A percentile compares a stretch with the other conserved stretches of the same genome.
These are phyloP conservation scores for Sciurus carolinensis DNA, from an alignment of 2,797 vertebrate genomes.

Conservation along the genomic window DNA sequence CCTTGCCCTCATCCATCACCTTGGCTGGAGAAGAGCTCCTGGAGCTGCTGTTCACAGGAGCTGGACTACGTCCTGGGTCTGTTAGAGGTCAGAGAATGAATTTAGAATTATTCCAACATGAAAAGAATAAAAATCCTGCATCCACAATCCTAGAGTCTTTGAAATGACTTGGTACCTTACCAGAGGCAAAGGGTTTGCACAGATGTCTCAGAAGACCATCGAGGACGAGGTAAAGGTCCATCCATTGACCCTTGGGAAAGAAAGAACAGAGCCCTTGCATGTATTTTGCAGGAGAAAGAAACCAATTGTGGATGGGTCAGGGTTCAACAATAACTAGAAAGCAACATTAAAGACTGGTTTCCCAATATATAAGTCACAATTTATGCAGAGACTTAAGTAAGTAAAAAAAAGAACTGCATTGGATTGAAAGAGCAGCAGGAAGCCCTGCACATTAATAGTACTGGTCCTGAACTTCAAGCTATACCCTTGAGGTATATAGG, in stretches of 20 bases:
- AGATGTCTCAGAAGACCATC: slow-evolving; percentile 92
- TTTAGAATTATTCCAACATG: not conserved
- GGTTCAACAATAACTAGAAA: not conserved
- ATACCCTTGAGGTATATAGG: too few relatives aligned
- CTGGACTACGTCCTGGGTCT: slow-evolving; percentile 90
- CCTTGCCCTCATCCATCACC: slow-evolving; percentile 90
- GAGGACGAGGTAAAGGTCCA: slow-evolving; percentile 75
- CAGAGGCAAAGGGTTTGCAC: slow-evolving; percentile 92
- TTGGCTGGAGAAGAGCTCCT: slow-evolving; percentile 94
- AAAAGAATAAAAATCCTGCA: not conserved
- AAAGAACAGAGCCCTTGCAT: slow-evolving; percentile 40
- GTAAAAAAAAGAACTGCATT: not conserved
- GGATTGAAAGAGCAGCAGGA: not conserved
- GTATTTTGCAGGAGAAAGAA: slow-evolving; percentile 17
- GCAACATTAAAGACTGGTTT: not conserved
- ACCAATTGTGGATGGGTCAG: not conserved
- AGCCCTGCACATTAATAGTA: not conserved
- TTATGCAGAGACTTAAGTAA: not conserved
- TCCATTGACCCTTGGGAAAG: slow-evolving; percentile 88
- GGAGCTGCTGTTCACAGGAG: slow-evolving; percentile 85
- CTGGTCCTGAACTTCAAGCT: not conserved
- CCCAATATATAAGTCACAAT: not conserved
- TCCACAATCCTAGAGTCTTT: not conserved
- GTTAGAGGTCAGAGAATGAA: slow-evolving; percentile 50
- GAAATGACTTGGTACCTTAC: slow-evolving; percentile 83